Evolutionary conservation across 2,113 vertebrate genomes (phyloP).

Genomic region (Lagenorhynchus albirostris): DNA sequence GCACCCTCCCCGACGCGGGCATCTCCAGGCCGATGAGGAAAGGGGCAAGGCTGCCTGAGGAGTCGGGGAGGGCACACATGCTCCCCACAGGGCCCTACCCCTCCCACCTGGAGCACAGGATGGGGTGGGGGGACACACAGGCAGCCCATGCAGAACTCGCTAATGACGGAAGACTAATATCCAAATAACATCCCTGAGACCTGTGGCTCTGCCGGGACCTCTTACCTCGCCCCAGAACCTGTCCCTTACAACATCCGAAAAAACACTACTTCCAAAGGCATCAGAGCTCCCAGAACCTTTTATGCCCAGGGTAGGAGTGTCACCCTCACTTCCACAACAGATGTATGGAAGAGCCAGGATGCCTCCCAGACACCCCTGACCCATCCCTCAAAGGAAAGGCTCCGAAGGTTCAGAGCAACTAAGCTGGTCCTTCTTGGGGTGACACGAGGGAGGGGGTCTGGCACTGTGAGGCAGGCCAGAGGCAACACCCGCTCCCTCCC

Average conservation of each 20-base stretch:
- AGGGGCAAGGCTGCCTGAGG: background rate
- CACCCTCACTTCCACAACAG: background rate
- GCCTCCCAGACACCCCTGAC: background rate
- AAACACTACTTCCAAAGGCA: background rate
- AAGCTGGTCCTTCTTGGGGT: background rate
- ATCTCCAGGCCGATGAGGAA: background rate
- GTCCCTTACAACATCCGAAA: background rate
- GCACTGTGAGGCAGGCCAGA: background rate
- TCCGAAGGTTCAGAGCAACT: background rate
- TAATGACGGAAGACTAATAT: background rate
- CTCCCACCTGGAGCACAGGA: background rate
- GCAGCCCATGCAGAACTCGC: background rate
- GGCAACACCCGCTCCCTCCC: background rate
- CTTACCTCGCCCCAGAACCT: background rate
- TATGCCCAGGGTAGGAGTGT: background rate
- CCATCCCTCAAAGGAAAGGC: background rate
- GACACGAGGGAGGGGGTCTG: background rate
- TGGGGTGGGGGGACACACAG: background rate
- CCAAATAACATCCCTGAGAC: background rate
- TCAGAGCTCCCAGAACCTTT: background rate
- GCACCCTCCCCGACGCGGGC: background rate
- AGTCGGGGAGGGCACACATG: rapidly evolving
- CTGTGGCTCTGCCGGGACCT: background rate
- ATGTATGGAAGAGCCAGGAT: background rate
- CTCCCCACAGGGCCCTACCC: background rate